A percentile compares a stretch with the other conserved stretches of the same genome.
phyloP scores from a whole-genome alignment of 2,113 vertebrate genomes.

The Oncorhynchus keta region DNA sequence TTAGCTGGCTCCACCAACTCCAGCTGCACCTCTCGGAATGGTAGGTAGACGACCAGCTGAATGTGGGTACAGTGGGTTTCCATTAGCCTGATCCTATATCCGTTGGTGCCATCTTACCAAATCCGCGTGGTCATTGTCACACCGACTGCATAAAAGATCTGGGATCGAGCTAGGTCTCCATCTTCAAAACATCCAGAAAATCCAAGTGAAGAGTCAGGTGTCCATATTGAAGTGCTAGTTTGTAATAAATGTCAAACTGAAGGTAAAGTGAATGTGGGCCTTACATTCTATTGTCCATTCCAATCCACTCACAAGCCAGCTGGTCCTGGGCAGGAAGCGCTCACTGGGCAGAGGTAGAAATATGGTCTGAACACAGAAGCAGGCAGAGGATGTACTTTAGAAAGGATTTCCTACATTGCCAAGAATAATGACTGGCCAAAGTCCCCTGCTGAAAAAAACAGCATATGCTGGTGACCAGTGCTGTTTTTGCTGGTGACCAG shows the following conservation, averaged over 20 bases:
- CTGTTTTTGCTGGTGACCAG: too few species aligned
- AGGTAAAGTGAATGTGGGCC: slow-evolving; percentile 3
- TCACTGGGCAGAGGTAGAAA: slow-evolving; percentile 82
- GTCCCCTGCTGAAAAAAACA: too few species aligned
- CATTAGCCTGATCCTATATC: not conserved
- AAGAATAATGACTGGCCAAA: not conserved
- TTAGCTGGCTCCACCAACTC: slow-evolving; percentile 76
- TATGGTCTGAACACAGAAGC: slow-evolving; percentile 71
- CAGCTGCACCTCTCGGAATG: slow-evolving; percentile 78
- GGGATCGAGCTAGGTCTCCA: too few species aligned
- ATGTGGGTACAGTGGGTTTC: not conserved
- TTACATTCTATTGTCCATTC: slow-evolving; percentile 80
- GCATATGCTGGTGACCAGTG: not conserved
- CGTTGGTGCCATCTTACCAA: not conserved
- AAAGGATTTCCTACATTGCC: not conserved
- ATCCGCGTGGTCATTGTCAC: too few species aligned
- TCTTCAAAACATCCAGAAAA: not conserved
- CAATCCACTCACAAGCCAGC: slow-evolving; percentile 84
- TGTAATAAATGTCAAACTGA: not conserved
- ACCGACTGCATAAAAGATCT: too few species aligned
- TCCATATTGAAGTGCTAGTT: not conserved
- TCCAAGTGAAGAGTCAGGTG: not conserved
- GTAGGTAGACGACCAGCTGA: slow-evolving; percentile 75
- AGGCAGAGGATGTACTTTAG: slow-evolving; percentile 51
- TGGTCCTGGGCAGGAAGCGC: slow-evolving; percentile 67